Evolutionary conservation across 2,888 invertebrate species (phyloP), one percentile per base, ranked within the genome.

Genomic region (Apocheima hispidaria): DNA sequence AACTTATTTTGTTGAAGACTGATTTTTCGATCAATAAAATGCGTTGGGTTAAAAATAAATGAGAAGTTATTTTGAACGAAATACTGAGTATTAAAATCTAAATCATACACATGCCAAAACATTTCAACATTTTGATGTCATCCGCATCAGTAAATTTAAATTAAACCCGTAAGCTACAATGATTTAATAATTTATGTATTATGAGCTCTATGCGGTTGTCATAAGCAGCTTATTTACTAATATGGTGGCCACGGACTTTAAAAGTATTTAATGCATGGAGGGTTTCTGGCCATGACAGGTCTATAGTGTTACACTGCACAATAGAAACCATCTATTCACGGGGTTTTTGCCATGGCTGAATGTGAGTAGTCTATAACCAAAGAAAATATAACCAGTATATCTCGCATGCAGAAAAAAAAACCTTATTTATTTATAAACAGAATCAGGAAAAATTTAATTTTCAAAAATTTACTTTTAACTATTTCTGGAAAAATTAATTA

Each of bases 281-380:
- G 49, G 60, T 2, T 23, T 3, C 63, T 70, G 70, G 26, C 2
- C 48, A 30, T 70, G 70, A 70, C 70, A 68, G 68, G 57, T 53
- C 60, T 46, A 46, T 30, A 46, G 46, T 46, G 46, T 18, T 59
- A 59, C 40, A 7, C n/a, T 23, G 38, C 46, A 59, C 58, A 59
- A 59, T 52, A 18, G 16, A 21, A 41, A 6, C 21, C 26, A 1
- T 46, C 18, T 21, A 23, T 51, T 53, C 61, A 65, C 61, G 63
- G 52, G 41, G 60, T 66, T 66, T 69, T 66, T 66, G 63, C 56
- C 56, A 36, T 59, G 48, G 61, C 49, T 63, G 35, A 20, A 12
- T 5, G 30, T n/a, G n/a, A n/a, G n/a, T 30, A 5, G 33, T 2
- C 6, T 26, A 26, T 44, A 1, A 4, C 10, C 16, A 14, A n/a